Base-by-base conservation (phyloP, 2,888 invertebrate genomes). In the Antheraea yamamai region DNA sequence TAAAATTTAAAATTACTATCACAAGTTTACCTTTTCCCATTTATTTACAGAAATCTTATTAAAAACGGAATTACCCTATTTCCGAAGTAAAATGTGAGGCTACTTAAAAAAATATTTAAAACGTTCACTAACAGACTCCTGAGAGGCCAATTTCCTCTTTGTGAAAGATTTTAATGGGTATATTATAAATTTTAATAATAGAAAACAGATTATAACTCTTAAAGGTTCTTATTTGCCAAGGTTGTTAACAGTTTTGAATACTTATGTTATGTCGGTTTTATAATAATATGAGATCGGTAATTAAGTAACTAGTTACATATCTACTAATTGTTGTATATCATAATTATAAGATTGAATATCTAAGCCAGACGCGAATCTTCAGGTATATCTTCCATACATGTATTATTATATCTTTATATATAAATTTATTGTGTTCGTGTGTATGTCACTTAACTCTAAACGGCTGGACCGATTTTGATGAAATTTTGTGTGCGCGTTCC, bases 161-260 rank as follows among this genome's bases (percentile, higher is more conserved):
- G 26, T 2, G 26, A 64, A 64, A 26, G 26, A 64, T 64, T 26
- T 64, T 64, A 64, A 64, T 26, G 26, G 64, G 16, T 0, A 1
- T 10, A 64, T 64, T 64, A 64, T 64, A 64, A 26, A 64, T 64
- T 64, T 4, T 64, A 64, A 64, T 64, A 26, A 64, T 64, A 64
- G 64, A 26, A 64, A 64, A 64, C 64, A 26, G 64, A 26, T 64
- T 26, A 64, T 14, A 64, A 26, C 64, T 64, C 64, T 64, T 14
- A 26, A 64, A 64, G 26, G 61, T 23, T 61, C 61, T 61, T 23
- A 61, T 61, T 61, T 61, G 7, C 61, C 61, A 61, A 10, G 8
- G n/a, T 61, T 61, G 8, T n/a, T 8, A 61, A 61, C 61, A 23
- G 61, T n/a, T 8, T 61, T 23, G 12, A 61, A 61, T 12, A 61